Evolutionary conservation across 2,113 vertebrate genomes (phyloP).

Genomic region (Microtus montanus): DNA sequence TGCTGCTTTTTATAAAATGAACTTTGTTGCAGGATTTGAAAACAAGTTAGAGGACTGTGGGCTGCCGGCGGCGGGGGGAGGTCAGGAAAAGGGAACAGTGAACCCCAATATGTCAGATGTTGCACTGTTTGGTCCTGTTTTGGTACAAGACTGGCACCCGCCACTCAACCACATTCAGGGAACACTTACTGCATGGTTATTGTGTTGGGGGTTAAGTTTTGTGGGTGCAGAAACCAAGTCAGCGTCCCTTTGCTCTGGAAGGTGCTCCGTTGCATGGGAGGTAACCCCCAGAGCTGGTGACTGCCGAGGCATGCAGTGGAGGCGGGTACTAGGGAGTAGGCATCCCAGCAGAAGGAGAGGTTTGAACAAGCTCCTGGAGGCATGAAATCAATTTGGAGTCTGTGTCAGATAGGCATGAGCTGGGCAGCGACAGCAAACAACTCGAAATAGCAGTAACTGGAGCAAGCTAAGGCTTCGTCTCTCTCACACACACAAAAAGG

Average conservation of each 20-base stretch:
- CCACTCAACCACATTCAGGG: background rate
- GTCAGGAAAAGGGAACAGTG: background rate
- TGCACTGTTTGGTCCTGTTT: background rate
- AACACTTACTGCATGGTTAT: background rate
- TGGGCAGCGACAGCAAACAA: constrained; percentile 48
- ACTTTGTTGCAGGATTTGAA: background rate
- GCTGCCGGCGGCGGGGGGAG: background rate
- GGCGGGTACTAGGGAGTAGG: background rate
- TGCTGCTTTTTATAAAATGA: constrained; percentile 10
- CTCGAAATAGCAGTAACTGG: constrained; percentile 41
- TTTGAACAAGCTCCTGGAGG: constrained; percentile 36
- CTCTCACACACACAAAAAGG: background rate
- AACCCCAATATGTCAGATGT: background rate
- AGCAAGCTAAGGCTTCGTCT: constrained; percentile 20
- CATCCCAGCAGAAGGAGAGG: background rate
- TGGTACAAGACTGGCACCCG: background rate
- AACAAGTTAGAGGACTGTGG: background rate
- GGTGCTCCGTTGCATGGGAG: background rate
- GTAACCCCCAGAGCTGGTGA: background rate
- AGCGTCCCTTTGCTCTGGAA: background rate
- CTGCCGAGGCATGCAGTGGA: background rate
- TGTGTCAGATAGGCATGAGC: constrained; percentile 17
- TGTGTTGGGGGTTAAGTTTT: background rate
- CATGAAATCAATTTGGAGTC: constrained; percentile 69
- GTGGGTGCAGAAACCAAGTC: background rate